These are phyloP conservation scores for Hyles lineata DNA, from an alignment of 2,888 invertebrate genomes.

Conservation along the genomic window DNA sequence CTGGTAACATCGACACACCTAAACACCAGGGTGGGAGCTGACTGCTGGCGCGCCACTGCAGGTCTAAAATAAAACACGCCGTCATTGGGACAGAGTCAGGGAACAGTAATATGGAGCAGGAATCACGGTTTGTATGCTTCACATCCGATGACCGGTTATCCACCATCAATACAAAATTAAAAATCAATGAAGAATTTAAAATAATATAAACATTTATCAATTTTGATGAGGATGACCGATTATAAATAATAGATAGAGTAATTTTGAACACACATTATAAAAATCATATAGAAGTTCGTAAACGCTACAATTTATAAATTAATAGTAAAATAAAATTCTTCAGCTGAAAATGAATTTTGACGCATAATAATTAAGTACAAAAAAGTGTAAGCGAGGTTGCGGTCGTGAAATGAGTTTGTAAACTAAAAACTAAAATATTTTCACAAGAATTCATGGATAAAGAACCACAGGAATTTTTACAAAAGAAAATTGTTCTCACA, in stretches of 20 bases:
- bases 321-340: background rate
- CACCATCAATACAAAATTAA: conserved; percentile 39
- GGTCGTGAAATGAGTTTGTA: conserved; percentile 46
- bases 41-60: conserved; percentile 85
- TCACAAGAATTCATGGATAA: conserved; percentile 38
- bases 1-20: conserved; percentile 85
- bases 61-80: conserved; percentile 84
- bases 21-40: conserved; percentile 84
- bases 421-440: conserved; percentile 34
- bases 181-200: background rate
- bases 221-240: conserved; percentile 41
- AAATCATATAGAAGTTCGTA: conserved; percentile 14
- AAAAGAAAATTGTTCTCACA: conserved; percentile 39
- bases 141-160: conserved; percentile 40
- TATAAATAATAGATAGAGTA: background rate
- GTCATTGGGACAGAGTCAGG: conserved; percentile 73
- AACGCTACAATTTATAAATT: background rate
- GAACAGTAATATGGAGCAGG: conserved; percentile 49
- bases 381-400: conserved; percentile 50
- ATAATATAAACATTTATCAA: background rate
- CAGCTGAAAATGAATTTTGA: background rate
- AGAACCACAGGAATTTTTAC: conserved; percentile 38
- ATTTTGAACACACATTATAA: background rate
- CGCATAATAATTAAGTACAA: conserved; percentile 29
- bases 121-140: conserved; percentile 36